Conservation (phyloP, 2,113 vertebrate species). For the Lucifuga dentata region DNA sequence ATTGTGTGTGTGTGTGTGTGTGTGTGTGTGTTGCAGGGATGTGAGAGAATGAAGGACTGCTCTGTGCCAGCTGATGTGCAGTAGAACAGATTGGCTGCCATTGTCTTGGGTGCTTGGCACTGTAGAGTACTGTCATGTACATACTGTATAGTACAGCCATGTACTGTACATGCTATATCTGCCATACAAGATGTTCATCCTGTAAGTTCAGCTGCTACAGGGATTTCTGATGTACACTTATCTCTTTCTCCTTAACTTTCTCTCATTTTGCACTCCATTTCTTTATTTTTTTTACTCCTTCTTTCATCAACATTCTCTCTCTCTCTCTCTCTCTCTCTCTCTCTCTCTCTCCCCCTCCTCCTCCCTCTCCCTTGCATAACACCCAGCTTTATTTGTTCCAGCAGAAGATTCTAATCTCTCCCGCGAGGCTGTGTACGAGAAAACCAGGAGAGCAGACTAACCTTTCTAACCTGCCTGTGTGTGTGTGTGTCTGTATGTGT, state of each 20-base stretch:
- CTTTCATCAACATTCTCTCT: constrained; percentile 59
- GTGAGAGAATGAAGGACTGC: constrained; percentile 26
- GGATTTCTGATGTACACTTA: constrained; percentile 24
- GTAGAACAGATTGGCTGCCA: constrained; percentile 33
- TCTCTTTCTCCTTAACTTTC: constrained; percentile 8
- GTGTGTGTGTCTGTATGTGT: too few species aligned
- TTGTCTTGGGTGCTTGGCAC: constrained; percentile 55
- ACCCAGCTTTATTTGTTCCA: constrained; percentile 81
- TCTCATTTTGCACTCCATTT: constrained; percentile 38
- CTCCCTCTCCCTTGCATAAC: constrained; percentile 77
- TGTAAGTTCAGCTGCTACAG: constrained; percentile 21
- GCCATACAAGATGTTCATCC: constrained; percentile 5
- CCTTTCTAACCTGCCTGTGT: constrained; percentile 63
- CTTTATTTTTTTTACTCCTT: constrained; percentile 56
- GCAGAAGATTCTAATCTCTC: constrained; percentile 80
- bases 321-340: constrained; percentile 23
- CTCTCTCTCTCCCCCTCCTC: constrained; percentile 5
- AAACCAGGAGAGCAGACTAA: constrained; percentile 56
- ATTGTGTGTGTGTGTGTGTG: constrained; percentile 24
- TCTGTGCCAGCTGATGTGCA: constrained; percentile 48
- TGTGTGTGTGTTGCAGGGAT: constrained; percentile 19
- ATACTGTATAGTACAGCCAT: not conserved
- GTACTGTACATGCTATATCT: too few species aligned
- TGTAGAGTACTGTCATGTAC: constrained; percentile 31
- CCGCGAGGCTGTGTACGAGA: constrained; percentile 66